These are phyloP conservation scores for Heterodera schachtii DNA, from an alignment of 1,140 invertebrate species.

Conservation along the genomic window DNA sequence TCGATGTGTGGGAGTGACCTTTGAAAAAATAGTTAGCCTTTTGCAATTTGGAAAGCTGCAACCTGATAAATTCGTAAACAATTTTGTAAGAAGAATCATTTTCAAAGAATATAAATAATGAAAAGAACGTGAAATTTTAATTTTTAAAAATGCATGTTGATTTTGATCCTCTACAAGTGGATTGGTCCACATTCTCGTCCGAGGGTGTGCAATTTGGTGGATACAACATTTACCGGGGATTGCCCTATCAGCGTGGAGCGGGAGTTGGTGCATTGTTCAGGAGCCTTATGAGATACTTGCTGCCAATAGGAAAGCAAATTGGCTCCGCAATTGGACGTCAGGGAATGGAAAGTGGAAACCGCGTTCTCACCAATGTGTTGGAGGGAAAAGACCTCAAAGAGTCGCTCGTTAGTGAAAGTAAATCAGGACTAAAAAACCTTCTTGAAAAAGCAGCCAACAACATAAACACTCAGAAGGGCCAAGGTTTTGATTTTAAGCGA, in stretches of 20 bases:
- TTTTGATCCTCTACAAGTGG: conserved; percentile 10
- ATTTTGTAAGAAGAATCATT: background rate
- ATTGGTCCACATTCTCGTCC: conserved; percentile 6
- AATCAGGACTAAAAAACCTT: conserved; percentile 2
- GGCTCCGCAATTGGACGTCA: conserved; percentile 5
- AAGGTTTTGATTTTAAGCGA: conserved; percentile 19
- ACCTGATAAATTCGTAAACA: too few relatives aligned
- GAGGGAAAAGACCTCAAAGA: conserved; percentile 11
- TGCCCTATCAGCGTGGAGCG: background rate
- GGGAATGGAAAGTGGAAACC: background rate
- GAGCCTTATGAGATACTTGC: background rate
- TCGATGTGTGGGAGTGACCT: background rate
- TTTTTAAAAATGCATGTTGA: conserved; percentile 17
- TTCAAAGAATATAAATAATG: conserved; percentile 2
- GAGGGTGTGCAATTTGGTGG: background rate
- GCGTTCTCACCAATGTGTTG: background rate
- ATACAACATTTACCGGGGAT: background rate
- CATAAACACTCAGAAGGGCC: background rate
- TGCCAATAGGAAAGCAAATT: conserved; percentile 5
- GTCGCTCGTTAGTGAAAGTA: background rate
- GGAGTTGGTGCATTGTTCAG: background rate
- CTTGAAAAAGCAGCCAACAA: background rate
- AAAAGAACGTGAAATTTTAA: background rate
- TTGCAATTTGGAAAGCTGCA: background rate
- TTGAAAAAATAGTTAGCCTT: background rate